phyloP scores from a whole-genome alignment of 2,797 vertebrate genomes.

The Gadopsis bispinosus region DNA sequence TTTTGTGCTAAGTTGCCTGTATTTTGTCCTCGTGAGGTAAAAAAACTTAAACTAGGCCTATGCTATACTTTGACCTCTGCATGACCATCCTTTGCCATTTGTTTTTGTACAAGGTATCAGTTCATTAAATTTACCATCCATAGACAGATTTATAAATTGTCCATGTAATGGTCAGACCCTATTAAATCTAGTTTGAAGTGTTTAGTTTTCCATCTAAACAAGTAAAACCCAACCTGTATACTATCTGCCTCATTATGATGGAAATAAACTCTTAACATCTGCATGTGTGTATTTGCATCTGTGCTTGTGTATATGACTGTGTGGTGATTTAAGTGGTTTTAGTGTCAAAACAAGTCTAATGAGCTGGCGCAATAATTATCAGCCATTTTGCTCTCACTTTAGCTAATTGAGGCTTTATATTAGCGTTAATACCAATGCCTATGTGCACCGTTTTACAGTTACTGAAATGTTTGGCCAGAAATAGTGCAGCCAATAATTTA shows the following conservation, averaged over 20 bases:
- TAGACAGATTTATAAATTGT: constrained; percentile 45
- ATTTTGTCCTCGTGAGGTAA: not conserved
- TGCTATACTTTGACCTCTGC: not conserved
- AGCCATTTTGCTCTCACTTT: constrained; percentile 79
- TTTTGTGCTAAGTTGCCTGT: not conserved
- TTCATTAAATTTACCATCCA: constrained; percentile 39
- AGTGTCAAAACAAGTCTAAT: constrained; percentile 81
- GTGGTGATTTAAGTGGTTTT: constrained; percentile 78
- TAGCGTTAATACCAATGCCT: constrained; percentile 71
- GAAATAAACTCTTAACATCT: constrained; percentile 76
- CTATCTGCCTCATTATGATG: constrained; percentile 78
- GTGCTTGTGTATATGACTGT: constrained; percentile 58
- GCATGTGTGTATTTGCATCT: constrained; percentile 72
- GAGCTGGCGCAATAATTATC: constrained; percentile 83
- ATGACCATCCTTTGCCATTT: constrained; percentile 28
- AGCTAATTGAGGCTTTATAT: constrained; percentile 80
- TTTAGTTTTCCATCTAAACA: constrained; percentile 71
- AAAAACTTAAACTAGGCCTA: not conserved
- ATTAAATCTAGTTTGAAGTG: constrained; percentile 74
- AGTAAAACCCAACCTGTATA: constrained; percentile 78
- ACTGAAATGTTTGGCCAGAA: constrained; percentile 68
- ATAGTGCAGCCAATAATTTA: constrained; percentile 71
- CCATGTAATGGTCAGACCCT: constrained; percentile 46
- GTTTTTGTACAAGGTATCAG: constrained; percentile 26
- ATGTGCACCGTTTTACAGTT: constrained; percentile 66